A percentile compares a stretch with the other conserved stretches of the same genome.
These are phyloP conservation scores for Mus minutoides DNA, from an alignment of 2,797 vertebrate species.

Conservation along the genomic window DNA sequence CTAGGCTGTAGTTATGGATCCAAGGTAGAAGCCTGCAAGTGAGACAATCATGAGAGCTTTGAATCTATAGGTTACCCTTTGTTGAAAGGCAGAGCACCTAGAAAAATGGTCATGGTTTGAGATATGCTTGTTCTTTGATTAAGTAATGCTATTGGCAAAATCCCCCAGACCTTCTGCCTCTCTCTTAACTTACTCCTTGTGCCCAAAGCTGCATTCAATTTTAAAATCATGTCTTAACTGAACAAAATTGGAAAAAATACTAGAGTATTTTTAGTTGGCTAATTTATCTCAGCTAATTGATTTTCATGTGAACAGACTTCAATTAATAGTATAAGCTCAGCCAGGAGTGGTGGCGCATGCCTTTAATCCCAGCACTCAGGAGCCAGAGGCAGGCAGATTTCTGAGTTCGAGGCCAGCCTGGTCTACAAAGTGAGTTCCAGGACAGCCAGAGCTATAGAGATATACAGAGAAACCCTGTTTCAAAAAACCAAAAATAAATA, in stretches of 20 bases:
- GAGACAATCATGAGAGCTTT: constrained; percentile 1
- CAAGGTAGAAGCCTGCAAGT: background rate
- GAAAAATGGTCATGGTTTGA: background rate
- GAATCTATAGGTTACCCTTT: background rate
- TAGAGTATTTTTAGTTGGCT: constrained; percentile 65
- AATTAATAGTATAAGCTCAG: constrained; percentile 70
- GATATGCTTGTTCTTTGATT: constrained; percentile 45
- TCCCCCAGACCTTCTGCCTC: background rate
- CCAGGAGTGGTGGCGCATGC: too few species aligned
- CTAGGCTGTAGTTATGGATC: background rate
- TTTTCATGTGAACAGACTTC: constrained; percentile 62
- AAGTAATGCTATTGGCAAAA: constrained; percentile 51
- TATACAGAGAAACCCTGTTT: too few species aligned
- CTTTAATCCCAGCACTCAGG: too few species aligned
- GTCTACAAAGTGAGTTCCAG: too few species aligned
- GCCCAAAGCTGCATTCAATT: constrained; percentile 27
- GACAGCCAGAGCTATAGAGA: too few species aligned
- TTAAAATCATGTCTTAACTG: constrained; percentile 63
- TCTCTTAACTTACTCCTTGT: background rate
- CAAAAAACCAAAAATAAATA: too few species aligned
- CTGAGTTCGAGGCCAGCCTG: too few species aligned
- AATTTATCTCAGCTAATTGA: constrained; percentile 65
- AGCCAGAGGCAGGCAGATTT: too few species aligned
- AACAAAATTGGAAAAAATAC: constrained; percentile 63
- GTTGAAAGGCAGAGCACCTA: background rate